Base-by-base conservation (phyloP, 2,888 invertebrate species). In the Tachina lurida region DNA sequence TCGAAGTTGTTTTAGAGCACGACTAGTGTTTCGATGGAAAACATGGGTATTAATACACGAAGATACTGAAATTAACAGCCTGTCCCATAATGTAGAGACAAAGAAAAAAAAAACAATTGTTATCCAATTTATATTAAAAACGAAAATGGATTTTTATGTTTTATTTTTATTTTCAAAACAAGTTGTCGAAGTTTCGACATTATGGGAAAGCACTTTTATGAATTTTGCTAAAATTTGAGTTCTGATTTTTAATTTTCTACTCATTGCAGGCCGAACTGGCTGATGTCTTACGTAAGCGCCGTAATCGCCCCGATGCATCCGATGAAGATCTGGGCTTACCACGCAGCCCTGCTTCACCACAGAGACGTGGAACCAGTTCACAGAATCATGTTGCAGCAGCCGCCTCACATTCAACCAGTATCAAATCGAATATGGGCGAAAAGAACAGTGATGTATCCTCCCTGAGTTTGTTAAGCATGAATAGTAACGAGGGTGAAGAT, bases 251-350 rank as follows among this genome's bases (percentile, higher is more conserved):
- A 22, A 39, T 71, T 80, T 39, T 49, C 58, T 10, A 73, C 56
- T 58, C 13, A 75, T 63, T 91, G 13, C 93, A 96, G 96, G 96
- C 95, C 92, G 96, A 96, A 94, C 93, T 96, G 90, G 95, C 95
- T 89, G 96, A 96, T 93, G 96, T 95, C 87, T 94, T 96, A 88
- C 93, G 95, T 88, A 93, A 94, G 89, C 93, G 96, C 87, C 94
- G 96, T 88, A 95, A 95, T 89, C 94, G 95, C 65, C 95, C 95
- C 17, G 95, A 96, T 92, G 95, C 94, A 89, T 95, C 95, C 88
- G 95, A 95, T 84, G 95, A 95, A 89, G 96, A 96, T 93, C 94
- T 95, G 89, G 96, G 96, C 43, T 93, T 96, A 87, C 96, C 96
- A 10, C 94, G 95, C 87, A 96, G 96, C 91, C 96, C 96, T 1